These are phyloP conservation scores for Protobothrops flavoviridis DNA, from an alignment of 2,113 vertebrate genomes.

Conservation along the genomic window DNA sequence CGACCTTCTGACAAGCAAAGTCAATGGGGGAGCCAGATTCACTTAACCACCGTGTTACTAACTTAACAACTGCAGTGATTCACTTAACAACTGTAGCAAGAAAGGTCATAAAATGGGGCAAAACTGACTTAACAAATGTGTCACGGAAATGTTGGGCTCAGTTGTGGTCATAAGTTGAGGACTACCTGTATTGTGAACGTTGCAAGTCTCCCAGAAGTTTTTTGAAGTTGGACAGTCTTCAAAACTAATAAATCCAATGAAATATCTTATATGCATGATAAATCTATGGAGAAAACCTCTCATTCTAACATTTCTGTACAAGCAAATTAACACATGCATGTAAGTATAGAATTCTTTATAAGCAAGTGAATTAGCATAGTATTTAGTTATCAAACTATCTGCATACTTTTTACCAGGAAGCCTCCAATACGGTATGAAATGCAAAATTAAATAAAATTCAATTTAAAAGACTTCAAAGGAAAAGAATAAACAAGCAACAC, in stretches of 20 bases:
- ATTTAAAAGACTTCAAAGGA: neutral
- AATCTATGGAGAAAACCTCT: neutral
- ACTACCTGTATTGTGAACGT: neutral
- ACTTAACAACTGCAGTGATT: neutral
- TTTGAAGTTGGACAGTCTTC: neutral
- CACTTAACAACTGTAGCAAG: neutral
- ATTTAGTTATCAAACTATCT: neutral
- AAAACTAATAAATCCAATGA: neutral
- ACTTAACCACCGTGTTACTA: neutral
- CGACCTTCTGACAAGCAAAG: neutral
- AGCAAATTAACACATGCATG: neutral
- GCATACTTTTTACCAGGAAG: neutral
- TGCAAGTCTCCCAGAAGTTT: neutral
- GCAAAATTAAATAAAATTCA: neutral
- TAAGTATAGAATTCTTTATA: neutral
- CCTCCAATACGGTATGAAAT: neutral
- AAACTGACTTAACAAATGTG: neutral
- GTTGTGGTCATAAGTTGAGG: neutral
- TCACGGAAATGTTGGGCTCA: neutral
- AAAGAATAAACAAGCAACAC: neutral
- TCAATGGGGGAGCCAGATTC: neutral
- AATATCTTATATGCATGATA: neutral
- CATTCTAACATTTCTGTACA: neutral
- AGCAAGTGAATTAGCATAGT: neutral
- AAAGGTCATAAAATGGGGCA: neutral